Percentiles rank a stretch among this genome's conserved stretches.
Conservation (phyloP, 2,113 vertebrate species). For the Proteles cristata region DNA sequence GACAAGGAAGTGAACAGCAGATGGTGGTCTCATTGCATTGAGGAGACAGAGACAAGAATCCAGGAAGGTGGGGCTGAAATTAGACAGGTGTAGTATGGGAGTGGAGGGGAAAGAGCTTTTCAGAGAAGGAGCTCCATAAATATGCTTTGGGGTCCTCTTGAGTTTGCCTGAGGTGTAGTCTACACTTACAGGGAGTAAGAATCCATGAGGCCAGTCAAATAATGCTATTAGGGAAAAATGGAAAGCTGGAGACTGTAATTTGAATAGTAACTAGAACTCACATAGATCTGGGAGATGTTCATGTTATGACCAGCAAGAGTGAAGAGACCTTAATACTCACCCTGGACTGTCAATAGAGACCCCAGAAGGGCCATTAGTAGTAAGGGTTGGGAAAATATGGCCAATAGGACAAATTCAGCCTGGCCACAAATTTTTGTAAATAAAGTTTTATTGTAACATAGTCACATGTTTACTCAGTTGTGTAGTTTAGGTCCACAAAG, state of each 20-base stretch:
- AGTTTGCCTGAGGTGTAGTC: background rate
- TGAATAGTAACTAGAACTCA: background rate
- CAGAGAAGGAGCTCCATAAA: background rate
- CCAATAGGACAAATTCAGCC: background rate
- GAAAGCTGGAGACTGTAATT: background rate
- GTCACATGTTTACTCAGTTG: background rate
- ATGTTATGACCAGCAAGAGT: background rate
- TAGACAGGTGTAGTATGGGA: background rate
- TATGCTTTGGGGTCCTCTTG: background rate
- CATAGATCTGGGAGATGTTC: background rate
- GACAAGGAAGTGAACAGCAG: background rate
- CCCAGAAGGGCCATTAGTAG: background rate
- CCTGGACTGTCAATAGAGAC: background rate
- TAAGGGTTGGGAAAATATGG: background rate
- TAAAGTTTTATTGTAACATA: slow-evolving; percentile 27
- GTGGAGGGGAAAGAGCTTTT: background rate
- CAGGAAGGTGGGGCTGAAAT: background rate
- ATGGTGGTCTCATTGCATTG: background rate
- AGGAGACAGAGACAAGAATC: background rate
- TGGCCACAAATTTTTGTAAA: slow-evolving; percentile 24
- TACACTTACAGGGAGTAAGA: background rate
- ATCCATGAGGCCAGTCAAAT: background rate
- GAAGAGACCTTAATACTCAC: background rate
- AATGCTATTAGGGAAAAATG: background rate
- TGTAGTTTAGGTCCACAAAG: slow-evolving; percentile 19